Evolutionary conservation across 2,797 vertebrate species (phyloP).

Genomic region (Acridotheres tristis): DNA sequence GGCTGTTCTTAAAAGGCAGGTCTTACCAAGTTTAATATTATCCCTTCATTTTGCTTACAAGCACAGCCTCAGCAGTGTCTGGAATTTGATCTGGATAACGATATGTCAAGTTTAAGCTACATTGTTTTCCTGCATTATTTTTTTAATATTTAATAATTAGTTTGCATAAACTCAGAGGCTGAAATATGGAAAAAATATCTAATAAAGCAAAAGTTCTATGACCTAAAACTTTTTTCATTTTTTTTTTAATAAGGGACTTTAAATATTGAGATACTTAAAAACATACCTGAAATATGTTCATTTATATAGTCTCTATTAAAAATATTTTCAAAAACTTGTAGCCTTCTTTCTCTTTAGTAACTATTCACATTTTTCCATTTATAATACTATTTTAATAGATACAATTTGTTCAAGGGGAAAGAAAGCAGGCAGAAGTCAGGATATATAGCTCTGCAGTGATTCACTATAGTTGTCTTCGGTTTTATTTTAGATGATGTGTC

Average conservation of each 20-base stretch:
- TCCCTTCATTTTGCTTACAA: background rate
- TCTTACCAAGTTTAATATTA: background rate
- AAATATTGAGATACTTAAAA: background rate
- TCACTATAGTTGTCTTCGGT: background rate
- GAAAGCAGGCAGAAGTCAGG: background rate
- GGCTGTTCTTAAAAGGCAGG: background rate
- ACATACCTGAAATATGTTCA: accelerated
- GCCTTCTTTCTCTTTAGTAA: background rate
- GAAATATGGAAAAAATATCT: background rate
- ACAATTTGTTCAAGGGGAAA: background rate
- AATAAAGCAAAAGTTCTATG: background rate
- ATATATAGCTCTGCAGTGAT: background rate
- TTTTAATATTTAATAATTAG: background rate
- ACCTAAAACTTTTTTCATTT: background rate
- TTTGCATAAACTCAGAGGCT: background rate
- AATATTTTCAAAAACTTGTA: background rate
- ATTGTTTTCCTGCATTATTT: background rate
- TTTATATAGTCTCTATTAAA: background rate
- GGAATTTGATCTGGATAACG: background rate
- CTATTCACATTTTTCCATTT: background rate
- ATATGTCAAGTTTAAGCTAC: background rate
- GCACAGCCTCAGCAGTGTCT: background rate
- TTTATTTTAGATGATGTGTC: background rate
- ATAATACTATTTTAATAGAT: background rate
- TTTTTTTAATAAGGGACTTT: background rate